Base-by-base conservation (phyloP, 2,113 vertebrate species). In the Fukomys damarensis region DNA sequence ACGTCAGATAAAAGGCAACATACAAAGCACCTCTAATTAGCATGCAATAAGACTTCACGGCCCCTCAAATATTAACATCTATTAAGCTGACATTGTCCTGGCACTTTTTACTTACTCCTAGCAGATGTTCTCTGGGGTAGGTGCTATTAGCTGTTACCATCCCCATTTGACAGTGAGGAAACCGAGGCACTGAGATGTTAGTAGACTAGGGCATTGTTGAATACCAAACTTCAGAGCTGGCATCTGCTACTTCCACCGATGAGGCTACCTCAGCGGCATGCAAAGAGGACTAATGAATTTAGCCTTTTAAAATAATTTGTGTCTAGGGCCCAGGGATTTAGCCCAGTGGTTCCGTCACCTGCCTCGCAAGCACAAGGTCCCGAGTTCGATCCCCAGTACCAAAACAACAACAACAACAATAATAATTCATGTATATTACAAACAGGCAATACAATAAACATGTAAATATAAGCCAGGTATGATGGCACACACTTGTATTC, bases 11-110 rank as follows among this genome's bases (percentile, higher is more conserved):
- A 41, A 63, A 95, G 68, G 77, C 68, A 96, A 72, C 41, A 61
- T 88, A 65, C 76, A 90, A 93, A 96, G 93, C 94, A 90, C 87
- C 93, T 90, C 84, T 93, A 90, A 86, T 93, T 82, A 96, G 93
- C 84, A 81, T 52, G 70, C 65, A 38, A 0, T 35, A 81, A 89
- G 81, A n/a, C 76, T 82, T 38, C 56, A 41, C 32, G 84, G 58
- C 74, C 54, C 66, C 90, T 94, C 70, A 66, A 72, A 54, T 83
- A 83, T 94, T 84, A 77, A 54, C 70, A 76, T 74, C 79, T 58
- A 86, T 68, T 61, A 85, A 93, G 70, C 6, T 54, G 68, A 38
- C 0, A 28, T 68, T 43, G 76, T 38, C 63, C 52, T 5, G 14
- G 79, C 22, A 38, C 58, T 46, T 66, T 35, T 91, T 28, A 24